Conservation (phyloP, 2,888 invertebrate species). For the Pandemis heparana region DNA sequence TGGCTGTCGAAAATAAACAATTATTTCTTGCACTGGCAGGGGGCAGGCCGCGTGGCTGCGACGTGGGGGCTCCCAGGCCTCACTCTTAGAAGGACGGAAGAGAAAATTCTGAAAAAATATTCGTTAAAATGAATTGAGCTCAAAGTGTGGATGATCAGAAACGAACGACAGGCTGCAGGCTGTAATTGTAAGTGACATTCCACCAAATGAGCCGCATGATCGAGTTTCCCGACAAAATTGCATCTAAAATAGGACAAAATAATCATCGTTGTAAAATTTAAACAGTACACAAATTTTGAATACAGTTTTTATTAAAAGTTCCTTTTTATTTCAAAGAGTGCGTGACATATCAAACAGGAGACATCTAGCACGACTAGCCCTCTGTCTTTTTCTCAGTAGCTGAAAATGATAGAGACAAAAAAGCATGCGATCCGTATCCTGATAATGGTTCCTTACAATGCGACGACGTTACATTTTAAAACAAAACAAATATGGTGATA, state of each 20-base stretch:
- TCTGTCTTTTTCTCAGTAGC: background rate
- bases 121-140: too few relatives aligned
- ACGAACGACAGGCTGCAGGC: too few relatives aligned
- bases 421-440: background rate
- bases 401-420: background rate
- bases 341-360: background rate
- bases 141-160: too few relatives aligned
- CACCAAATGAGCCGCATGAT: too few relatives aligned
- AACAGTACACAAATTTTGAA: too few relatives aligned
- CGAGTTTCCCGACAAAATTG: too few relatives aligned
- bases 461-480: background rate
- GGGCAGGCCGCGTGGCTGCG: slow-evolving; percentile 47
- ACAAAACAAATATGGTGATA: slow-evolving; percentile 4
- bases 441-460: background rate
- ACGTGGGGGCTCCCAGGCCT: slow-evolving; percentile 22
- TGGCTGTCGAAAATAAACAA: slow-evolving; percentile 82
- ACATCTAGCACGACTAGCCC: background rate
- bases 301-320: too few relatives aligned
- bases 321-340: background rate
- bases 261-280: too few relatives aligned
- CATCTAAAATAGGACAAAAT: too few relatives aligned
- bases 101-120: slow-evolving; percentile 7
- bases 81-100: slow-evolving; percentile 12
- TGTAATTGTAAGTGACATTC: too few relatives aligned
- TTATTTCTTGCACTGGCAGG: slow-evolving; percentile 72